phyloP scores from a whole-genome alignment of 2,888 invertebrate species.

The Agrilus cyanescens region DNA sequence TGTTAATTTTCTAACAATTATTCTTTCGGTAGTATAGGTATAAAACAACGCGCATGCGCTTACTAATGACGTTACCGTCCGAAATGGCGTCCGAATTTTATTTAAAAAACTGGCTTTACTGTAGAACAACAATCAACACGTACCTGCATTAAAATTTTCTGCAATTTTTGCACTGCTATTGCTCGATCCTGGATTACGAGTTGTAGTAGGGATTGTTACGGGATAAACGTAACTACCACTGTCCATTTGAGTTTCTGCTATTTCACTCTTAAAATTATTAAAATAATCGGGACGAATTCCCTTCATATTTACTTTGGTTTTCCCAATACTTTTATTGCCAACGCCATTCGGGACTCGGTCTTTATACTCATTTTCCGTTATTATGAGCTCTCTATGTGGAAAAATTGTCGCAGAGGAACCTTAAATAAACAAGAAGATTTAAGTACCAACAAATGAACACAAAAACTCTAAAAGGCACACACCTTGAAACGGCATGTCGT shows the following conservation, averaged over 20 bases:
- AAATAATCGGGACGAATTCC: no score
- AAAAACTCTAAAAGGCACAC: slow-evolving; percentile 14
- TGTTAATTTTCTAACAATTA: background rate
- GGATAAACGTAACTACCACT: no score
- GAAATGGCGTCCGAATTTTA: background rate
- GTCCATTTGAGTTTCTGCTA: no score
- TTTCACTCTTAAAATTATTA: no score
- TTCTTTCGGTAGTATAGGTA: no score
- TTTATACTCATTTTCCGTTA: background rate
- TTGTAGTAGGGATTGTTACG: no score
- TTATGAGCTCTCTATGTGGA: slow-evolving; percentile 3
- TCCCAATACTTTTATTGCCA: no score
- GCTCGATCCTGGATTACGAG: background rate
- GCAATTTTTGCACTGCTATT: slow-evolving; percentile 16
- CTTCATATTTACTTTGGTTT: no score
- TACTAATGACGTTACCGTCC: no score
- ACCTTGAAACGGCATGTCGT: slow-evolving; percentile 54
- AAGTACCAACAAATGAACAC: background rate
- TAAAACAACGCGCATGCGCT: no score
- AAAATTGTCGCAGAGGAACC: slow-evolving; percentile 11
- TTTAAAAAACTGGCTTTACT: no score
- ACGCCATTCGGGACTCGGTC: no score
- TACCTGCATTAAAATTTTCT: slow-evolving; percentile 42
- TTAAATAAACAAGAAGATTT: slow-evolving; percentile 1
- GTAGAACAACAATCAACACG: background rate